These are phyloP conservation scores for Labeo catla DNA, from an alignment of 2,113 vertebrate genomes.

Conservation along the genomic window DNA sequence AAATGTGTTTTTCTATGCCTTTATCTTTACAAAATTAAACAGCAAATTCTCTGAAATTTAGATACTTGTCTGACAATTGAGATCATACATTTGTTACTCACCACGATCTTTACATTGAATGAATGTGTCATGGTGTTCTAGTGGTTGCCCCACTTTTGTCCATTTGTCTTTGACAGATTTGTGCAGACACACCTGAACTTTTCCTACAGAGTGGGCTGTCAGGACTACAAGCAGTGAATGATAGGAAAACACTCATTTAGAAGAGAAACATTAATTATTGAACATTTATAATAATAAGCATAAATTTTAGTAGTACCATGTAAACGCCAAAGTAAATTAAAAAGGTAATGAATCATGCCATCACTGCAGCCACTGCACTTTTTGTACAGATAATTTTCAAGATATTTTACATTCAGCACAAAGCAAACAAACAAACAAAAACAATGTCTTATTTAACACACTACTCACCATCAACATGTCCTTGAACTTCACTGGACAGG, in stretches of 20 bases:
- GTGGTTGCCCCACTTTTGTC: conserved; percentile 80
- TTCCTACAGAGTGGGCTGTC: conserved; percentile 81
- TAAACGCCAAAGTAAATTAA: background rate
- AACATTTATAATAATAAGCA: background rate
- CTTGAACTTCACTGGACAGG: conserved; percentile 80
- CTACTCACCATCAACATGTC: conserved; percentile 80
- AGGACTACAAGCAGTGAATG: conserved; percentile 76
- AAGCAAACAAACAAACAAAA: background rate
- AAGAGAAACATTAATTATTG: background rate
- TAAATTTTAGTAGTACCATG: background rate
- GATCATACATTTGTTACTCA: conserved; percentile 63
- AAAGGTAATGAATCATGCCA: background rate
- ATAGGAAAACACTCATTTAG: background rate
- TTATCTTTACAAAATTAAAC: background rate
- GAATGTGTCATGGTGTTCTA: conserved; percentile 83
- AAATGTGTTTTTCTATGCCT: background rate
- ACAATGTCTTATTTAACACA: background rate
- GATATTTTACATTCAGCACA: background rate
- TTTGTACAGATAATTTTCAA: background rate
- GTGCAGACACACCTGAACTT: conserved; percentile 85
- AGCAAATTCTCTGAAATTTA: background rate
- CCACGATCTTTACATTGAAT: conserved; percentile 80
- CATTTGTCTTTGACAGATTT: conserved; percentile 81
- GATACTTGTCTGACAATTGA: background rate
- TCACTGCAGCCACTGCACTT: background rate